These are phyloP conservation scores for Scolanthus callimorphus DNA, from an alignment of 92 coral and sea anemone genomes.

Conservation along the genomic window DNA sequence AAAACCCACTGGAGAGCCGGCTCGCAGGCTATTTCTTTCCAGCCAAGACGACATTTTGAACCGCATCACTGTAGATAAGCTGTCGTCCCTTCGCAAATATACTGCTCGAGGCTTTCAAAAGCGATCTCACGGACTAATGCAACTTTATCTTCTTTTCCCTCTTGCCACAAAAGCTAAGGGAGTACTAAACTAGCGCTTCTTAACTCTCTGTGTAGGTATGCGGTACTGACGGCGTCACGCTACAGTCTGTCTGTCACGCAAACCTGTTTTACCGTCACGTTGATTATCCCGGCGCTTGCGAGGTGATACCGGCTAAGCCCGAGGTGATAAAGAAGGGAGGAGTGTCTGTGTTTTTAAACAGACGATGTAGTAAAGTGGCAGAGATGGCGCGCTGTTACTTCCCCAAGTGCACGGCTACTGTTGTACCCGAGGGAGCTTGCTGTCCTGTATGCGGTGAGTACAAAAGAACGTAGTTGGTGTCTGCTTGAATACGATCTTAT, in stretches of 20 bases:
- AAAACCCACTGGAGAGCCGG: too few relatives aligned
- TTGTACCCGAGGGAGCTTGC: slow-evolving; percentile 83
- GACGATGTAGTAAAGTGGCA: slow-evolving; percentile 62
- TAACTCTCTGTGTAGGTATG: slow-evolving; percentile 72
- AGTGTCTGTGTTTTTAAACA: slow-evolving; percentile 20
- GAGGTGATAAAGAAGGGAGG: slow-evolving; percentile 26
- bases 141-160: too few relatives aligned
- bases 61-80: too few relatives aligned
- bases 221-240: slow-evolving; percentile 74
- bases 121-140: too few relatives aligned
- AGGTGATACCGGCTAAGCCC: slow-evolving; percentile 50
- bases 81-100: too few relatives aligned
- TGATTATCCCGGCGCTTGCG: slow-evolving; percentile 88
- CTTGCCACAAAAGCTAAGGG: too few relatives aligned
- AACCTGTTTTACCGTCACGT: slow-evolving; percentile 52
- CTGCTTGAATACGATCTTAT: too few relatives aligned
- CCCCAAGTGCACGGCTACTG: slow-evolving; percentile 37
- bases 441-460: slow-evolving; percentile 93
- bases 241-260: slow-evolving; percentile 71
- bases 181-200: too few relatives aligned
- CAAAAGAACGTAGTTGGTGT: too few relatives aligned
- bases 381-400: slow-evolving; percentile 60
- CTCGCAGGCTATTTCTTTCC: too few relatives aligned
- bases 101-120: too few relatives aligned
- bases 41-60: too few relatives aligned